Percentiles rank a stretch among this genome's conserved stretches.
phyloP scores from a whole-genome alignment of 2,797 vertebrate genomes.

The Microcaecilia unicolor region DNA sequence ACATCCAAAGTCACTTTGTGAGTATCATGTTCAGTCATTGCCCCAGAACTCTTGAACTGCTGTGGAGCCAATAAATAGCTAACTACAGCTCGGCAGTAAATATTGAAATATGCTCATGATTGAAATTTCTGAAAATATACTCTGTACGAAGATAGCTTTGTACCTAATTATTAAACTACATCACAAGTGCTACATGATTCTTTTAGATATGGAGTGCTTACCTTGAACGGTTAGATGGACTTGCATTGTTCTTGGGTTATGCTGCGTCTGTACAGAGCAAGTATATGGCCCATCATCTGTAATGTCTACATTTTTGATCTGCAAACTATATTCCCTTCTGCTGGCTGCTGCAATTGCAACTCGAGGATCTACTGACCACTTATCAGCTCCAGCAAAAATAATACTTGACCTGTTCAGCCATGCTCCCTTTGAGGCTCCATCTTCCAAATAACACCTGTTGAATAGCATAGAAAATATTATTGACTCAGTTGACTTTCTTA shows the following conservation, averaged over 20 bases:
- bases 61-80: no score
- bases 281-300: constrained; percentile 90
- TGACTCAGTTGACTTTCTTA: neutral
- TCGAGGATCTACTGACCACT: constrained; percentile 94
- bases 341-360: constrained; percentile 88
- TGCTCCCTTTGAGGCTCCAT: constrained; percentile 92
- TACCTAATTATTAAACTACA: neutral
- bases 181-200: fast-evolving
- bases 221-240: constrained; percentile 94
- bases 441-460: constrained; percentile 88
- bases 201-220: constrained; percentile 30
- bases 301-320: constrained; percentile 94
- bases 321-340: constrained; percentile 93
- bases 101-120: no score
- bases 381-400: constrained; percentile 91
- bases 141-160: no score
- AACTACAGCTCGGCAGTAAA: no score
- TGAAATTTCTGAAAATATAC: no score
- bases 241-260: constrained; percentile 79
- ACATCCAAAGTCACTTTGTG: no score
- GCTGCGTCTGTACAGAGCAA: constrained; percentile 91
- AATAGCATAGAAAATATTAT: constrained; percentile 7
- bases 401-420: constrained; percentile 97
- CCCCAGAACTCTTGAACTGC: no score
- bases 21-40: no score